Base-by-base conservation (phyloP, 2,797 vertebrate genomes). In the Pitangus sulphuratus region DNA sequence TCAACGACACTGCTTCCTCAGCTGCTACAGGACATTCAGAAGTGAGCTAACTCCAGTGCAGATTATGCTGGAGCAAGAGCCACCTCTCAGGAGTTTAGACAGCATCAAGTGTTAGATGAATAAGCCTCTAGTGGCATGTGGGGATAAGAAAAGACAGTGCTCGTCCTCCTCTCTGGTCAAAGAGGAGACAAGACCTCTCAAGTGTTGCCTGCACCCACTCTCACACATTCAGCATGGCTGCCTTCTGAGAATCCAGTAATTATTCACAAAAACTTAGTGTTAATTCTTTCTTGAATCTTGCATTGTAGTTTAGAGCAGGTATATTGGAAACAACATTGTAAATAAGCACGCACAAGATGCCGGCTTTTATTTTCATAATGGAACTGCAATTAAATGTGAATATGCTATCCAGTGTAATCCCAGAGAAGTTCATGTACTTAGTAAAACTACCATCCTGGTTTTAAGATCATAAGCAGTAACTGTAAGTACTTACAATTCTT, bases 181-280 rank as follows among this genome's bases (percentile, higher is more conserved):
- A 14, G 18, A 37, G 6, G 24, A 71, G 26, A 37, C 12, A 70
- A 11, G 14, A 22, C 19, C 19, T 48, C 30, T 31, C 2, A 1
- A 17, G 10, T 1, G 1, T n/a, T 51, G 4, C n/a, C 48, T 53
- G 35, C 10, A 1, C 40, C 56, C 4, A 1, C 26, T 66, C n/a
- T 9, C 0, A 62, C n/a, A 22, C 1, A 0, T 50, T 48, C 5
- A 1, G 11, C 0, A 0, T 18, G 20, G 9, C 21, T 62, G 26
- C 44, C 61, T 78, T 48, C 45, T 62, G 65, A 15, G 47, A 84
- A 84, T 47, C 28, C 42, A 53, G 19, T 15, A 28, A 24, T 19
- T 61, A 28, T 20, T 93, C 75, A 35, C 31, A 40, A 5, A 15
- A 5, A 10, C 9, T 76, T 35, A 7, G n/a, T 39, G 14, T 11